Evolutionary conservation across 2,888 invertebrate species (phyloP), one percentile per base, ranked within the genome.

Genomic region (Xestia sexstrigata): DNA sequence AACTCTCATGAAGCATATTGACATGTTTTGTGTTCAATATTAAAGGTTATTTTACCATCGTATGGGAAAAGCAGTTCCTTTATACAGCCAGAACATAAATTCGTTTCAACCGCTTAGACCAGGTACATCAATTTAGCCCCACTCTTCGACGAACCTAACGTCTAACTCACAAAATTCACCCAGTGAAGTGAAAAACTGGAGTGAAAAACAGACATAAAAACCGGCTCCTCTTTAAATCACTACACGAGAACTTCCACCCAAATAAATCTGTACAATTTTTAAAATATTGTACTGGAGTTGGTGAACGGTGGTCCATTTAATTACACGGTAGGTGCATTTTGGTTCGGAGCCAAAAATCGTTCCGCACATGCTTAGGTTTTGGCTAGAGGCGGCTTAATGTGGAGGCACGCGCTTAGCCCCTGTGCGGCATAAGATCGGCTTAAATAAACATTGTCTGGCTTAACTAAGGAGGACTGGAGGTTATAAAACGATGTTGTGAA

Each of bases 311-410:
- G 87, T 86, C 81, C 87, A 88, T 90, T 91, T 91, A 90, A 92
- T 91, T 91, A 91, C 89, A 91, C 88, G 90, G 82, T 86, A 81
- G 79, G 82, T 90, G 89, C 87, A 86, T 88, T 91, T 90, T 91
- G 92, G 92, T 87, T 73, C 74, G 4, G 77, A 85, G 91, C 91
- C 91, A 91, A 91, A 90, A 90, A 88, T 78, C 78, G 77, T 82
- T 83, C 82, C 66, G 74, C 80, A 84, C 82, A 85, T 87, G 85
- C 80, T 87, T 88, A 84, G 83, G 60, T 69, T 73, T 71, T 83
- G 79, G 67, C 58, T 68, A 45, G 67, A 66, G 49, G 39, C 52
- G 81, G 71, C 73, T 86, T 81, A 82, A 84, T 84, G 83, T 87
- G 70, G 69, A 78, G 71, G 74, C 84, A 84, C 83, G 81, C 79